Conservation (phyloP, 2,113 vertebrate species). For the Bos indicus region DNA sequence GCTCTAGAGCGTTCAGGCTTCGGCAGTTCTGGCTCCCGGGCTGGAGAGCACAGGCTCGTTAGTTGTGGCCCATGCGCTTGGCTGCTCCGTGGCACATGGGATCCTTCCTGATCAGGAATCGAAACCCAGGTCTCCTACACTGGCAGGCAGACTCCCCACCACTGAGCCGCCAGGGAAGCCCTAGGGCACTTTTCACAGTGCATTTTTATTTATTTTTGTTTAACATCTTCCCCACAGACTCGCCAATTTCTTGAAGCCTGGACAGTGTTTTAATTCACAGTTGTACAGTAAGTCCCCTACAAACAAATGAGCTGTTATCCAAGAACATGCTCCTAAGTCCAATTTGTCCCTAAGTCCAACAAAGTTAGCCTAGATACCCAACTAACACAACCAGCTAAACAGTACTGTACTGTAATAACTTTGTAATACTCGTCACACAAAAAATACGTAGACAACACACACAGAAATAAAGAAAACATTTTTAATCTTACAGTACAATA, state of each 20-base stretch:
- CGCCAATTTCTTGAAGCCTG: not conserved
- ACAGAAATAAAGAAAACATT: not conserved
- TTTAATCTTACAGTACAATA: not conserved
- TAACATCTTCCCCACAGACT: not conserved
- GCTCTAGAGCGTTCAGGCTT: not conserved
- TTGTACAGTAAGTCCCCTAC: not conserved
- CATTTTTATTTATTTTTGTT: not conserved
- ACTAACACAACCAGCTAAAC: not conserved
- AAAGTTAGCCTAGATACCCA: not conserved
- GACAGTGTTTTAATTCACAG: not conserved
- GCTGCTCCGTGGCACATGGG: accelerated
- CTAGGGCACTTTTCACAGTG: not conserved
- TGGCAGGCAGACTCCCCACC: not conserved
- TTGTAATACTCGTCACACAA: not conserved
- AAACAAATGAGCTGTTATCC: not conserved
- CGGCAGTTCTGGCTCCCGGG: not conserved
- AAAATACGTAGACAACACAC: not conserved
- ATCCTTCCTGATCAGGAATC: not conserved
- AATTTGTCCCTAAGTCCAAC: not conserved
- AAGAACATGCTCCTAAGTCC: not conserved
- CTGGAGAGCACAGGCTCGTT: not conserved
- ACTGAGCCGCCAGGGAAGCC: not conserved
- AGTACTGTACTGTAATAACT: not conserved
- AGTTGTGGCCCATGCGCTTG: not conserved
- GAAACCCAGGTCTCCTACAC: not conserved